Conservation (phyloP, 2,888 invertebrate genomes). For the Sabatieria punctata region DNA sequence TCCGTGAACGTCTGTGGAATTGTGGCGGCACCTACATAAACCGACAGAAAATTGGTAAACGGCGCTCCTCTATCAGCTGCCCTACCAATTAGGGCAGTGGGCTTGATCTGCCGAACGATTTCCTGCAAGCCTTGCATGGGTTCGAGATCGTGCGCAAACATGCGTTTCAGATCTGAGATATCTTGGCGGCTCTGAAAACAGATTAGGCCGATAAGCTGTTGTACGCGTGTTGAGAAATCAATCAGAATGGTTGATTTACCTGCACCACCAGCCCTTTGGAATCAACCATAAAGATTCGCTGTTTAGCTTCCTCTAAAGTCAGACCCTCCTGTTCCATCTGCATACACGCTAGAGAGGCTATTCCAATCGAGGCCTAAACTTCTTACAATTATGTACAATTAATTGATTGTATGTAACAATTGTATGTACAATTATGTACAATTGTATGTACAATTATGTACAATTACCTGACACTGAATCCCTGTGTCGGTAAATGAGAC, state of each 20-base stretch:
- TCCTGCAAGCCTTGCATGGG: slow-evolving; percentile 61
- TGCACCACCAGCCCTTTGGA: slow-evolving; percentile 82
- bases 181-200: slow-evolving; percentile 9
- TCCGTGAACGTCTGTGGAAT: slow-evolving; percentile 80
- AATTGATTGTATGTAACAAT: no score
- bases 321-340: slow-evolving; percentile 75
- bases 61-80: no score
- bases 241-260: no score
- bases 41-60: no score
- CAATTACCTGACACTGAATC: no score
- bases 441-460: no score
- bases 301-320: slow-evolving; percentile 53
- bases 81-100: slow-evolving; percentile 74
- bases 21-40: slow-evolving; percentile 82
- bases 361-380: slow-evolving; percentile 81
- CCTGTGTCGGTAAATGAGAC: no score
- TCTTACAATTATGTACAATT: no score
- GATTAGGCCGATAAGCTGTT: no score
- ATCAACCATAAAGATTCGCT: slow-evolving; percentile 83
- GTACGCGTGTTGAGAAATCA: no score
- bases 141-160: slow-evolving; percentile 58
- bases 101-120: slow-evolving; percentile 61
- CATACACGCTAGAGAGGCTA: slow-evolving; percentile 74
- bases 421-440: no score
- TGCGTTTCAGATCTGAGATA: slow-evolving; percentile 42